Evolutionary conservation across 2,888 invertebrate genomes (phyloP).

Genomic region (Luffia ferchaultella): DNA sequence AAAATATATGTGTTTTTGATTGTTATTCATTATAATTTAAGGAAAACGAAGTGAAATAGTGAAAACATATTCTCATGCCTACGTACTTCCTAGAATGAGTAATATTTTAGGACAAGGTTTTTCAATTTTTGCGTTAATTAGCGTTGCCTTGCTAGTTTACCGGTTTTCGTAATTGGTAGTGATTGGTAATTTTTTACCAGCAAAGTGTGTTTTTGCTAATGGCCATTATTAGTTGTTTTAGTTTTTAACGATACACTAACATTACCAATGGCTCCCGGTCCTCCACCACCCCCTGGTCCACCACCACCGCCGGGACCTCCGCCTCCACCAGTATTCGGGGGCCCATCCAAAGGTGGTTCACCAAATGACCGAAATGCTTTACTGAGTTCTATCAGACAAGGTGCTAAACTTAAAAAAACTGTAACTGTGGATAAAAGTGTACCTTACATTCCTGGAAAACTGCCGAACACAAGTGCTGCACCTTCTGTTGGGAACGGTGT

Average conservation of each 20-base stretch:
- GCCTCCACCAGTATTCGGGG: slow-evolving; percentile 57
- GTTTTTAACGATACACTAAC: not conserved
- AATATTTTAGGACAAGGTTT: slow-evolving; percentile 55
- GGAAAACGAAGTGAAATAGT: no score
- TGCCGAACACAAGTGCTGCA: slow-evolving; percentile 30
- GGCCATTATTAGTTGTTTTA: slow-evolving; percentile 21
- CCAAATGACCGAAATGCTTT: slow-evolving; percentile 73
- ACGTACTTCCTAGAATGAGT: slow-evolving; percentile 55
- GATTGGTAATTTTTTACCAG: not conserved
- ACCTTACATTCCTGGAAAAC: slow-evolving; percentile 76
- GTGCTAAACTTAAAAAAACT: slow-evolving; percentile 82
- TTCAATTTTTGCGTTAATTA: slow-evolving; percentile 35
- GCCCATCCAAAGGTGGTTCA: slow-evolving; percentile 46
- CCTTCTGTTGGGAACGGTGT: slow-evolving; percentile 29
- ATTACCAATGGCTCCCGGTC: slow-evolving; percentile 53
- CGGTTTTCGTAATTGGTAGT: not conserved
- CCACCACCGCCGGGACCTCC: slow-evolving; percentile 70
- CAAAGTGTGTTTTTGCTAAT: slow-evolving; percentile 18
- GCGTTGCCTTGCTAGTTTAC: not conserved
- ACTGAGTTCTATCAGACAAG: slow-evolving; percentile 84
- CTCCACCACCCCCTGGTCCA: slow-evolving; percentile 71
- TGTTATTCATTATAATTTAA: no score
- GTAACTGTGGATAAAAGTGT: slow-evolving; percentile 92
- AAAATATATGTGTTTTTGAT: no score
- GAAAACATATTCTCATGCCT: slow-evolving; percentile 48